Base-by-base conservation (phyloP, 2,888 invertebrate species). In the Microplitis deprimator region DNA sequence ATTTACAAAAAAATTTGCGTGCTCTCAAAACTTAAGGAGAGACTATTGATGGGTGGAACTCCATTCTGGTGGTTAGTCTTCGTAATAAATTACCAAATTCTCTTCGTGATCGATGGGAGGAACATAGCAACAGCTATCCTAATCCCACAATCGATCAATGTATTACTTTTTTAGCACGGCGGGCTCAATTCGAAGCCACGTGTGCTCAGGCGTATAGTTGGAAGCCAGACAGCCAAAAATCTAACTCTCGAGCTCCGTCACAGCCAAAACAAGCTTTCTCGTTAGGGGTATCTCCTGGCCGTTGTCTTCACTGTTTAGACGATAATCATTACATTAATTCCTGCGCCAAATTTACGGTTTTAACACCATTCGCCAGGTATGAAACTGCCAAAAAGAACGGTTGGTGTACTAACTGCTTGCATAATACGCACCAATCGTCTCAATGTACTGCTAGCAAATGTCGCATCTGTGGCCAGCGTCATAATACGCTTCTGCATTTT, bases 331-430 rank as follows among this genome's bases (percentile, higher is more conserved):
- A 65, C 13, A 65, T 65, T 20, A 65, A 10, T 65, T 10, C 4
- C 13, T 65, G 65, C 4, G 5, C 1, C 1, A 65, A 65, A 10
- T 38, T 20, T 29, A 7, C 29, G 3, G 20, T 20, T 6, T 6
- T 65, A 17, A 65, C 38, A 0, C 65, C 65, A 29, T 8, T 8
- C 13, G 29, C 29, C 5, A 6, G 65, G 6, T 65, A 65, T 65
- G 38, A 65, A 65, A 29, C 10, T 7, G 65, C 20, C 16, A 65
- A 17, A 65, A 20, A 65, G 65, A 65, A 65, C 1, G 29, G 29
- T 7, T 65, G 7, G 65, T 65, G 65, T 6, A 65, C 65, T 17
- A 65, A 65, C 29, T 65, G 65, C 13, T 65, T 65, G 29, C 65
- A 38, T 29, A 65, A 20, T n/a, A 59, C 59, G n/a, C 59, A 59